Evolutionary conservation across 2,888 invertebrate genomes (phyloP), one percentile per base, ranked within the genome.

Genomic region (Nematopogon swammerdamellus): DNA sequence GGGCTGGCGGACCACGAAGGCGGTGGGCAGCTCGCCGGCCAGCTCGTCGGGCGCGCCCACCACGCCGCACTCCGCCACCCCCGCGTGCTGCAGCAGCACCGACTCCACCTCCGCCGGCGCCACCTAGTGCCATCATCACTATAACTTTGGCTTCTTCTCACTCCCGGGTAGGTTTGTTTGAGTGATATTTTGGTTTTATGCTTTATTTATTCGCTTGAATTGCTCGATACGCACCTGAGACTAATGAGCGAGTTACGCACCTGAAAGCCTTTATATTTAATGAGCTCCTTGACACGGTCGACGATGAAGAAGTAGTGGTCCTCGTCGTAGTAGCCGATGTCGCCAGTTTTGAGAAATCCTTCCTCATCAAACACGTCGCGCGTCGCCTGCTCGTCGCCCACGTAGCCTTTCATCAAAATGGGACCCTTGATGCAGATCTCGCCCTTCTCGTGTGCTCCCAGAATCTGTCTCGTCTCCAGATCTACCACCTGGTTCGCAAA

Each of bases 71-170:
- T 94, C 93, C 51, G 82, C 80, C 42, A 94, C 83, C 48, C 81
- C 82, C 1, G 84, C 80, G 72, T 91, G 85, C 29, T 83, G 83
- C 30, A 91, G 69, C 10, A 95, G 65, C 45, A 93, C 64, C 42
- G 84, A 85, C 70, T 95, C 95, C 42, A 95, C 72, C 63, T 91
- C 91, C 0, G 93, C 92, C 6, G 94, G 94, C 0, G 93, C 85
- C 18, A 85, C 85, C 84, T 86, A n/a, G n/a, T n/a, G n/a, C n/a
- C n/a, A n/a, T n/a, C n/a, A n/a, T n/a, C n/a, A n/a, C n/a, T n/a
- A n/a, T n/a, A n/a, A n/a, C n/a, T n/a, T n/a, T n/a, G 61, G 17
- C n/a, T 10, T 30, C n/a, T 30, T 30, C n/a, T 30, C n/a, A 11
- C n/a, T 11, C n/a, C n/a, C 10, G 14, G 14, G 10, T 30, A 30